Conservation (phyloP, 2,888 invertebrate genomes). For the Heliothis peltigera region DNA sequence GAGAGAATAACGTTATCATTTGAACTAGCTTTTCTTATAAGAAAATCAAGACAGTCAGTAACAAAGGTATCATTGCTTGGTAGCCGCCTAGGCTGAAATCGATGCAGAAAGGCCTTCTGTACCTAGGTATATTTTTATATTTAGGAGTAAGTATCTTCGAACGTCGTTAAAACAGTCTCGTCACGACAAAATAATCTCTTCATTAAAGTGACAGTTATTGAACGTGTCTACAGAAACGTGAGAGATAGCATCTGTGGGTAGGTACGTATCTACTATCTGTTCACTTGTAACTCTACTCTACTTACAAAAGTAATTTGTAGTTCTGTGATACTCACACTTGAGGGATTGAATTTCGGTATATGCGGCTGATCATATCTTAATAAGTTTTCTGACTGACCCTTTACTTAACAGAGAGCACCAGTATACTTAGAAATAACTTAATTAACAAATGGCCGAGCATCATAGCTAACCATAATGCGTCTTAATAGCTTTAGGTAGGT, state of each 20-base stretch:
- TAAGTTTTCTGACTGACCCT: no score
- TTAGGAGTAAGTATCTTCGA: neutral
- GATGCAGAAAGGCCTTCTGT: neutral
- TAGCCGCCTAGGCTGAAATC: neutral
- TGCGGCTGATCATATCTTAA: no score
- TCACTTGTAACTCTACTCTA: constrained; percentile 40
- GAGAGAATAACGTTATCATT: no score
- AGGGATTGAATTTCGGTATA: neutral
- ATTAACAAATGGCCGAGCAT: no score
- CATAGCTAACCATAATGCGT: no score
- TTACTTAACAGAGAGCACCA: no score
- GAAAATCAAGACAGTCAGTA: no score
- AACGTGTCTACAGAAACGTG: constrained; percentile 55
- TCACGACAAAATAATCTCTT: constrained; percentile 53
- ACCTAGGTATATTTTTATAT: neutral
- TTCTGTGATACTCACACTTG: constrained; percentile 22
- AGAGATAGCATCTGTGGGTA: constrained; percentile 54
- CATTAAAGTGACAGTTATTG: constrained; percentile 59
- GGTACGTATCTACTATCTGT: constrained; percentile 33
- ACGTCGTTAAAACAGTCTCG: constrained; percentile 8
- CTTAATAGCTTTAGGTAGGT: no score
- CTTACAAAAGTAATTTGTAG: constrained; percentile 27
- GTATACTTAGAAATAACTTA: no score
- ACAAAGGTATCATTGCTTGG: no score
- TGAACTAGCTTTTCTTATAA: no score